Evolutionary conservation across 2,888 invertebrate species (phyloP).

Genomic region (Carcina quercana): DNA sequence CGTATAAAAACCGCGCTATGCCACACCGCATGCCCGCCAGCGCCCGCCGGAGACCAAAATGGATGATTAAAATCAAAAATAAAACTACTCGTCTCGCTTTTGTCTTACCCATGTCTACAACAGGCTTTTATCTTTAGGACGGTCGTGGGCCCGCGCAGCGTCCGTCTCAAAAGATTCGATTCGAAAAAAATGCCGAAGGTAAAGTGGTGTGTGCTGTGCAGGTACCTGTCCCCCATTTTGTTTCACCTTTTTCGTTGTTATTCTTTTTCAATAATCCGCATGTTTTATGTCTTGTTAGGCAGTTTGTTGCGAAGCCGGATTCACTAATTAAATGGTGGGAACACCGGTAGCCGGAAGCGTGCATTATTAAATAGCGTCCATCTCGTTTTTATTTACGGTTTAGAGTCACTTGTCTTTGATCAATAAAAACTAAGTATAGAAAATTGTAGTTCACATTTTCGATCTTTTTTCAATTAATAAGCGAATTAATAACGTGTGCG

Average conservation of each 20-base stretch:
- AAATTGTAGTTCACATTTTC: background rate
- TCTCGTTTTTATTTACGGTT: constrained; percentile 3
- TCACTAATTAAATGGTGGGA: constrained; percentile 51
- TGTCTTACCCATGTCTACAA: constrained; percentile 69
- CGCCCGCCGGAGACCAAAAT: constrained; percentile 40
- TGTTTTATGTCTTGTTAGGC: constrained; percentile 65
- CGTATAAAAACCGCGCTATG: constrained; percentile 40
- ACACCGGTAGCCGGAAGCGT: constrained; percentile 49
- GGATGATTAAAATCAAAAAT: constrained; percentile 61
- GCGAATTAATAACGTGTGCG: constrained; percentile 20
- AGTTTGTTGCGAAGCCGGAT: constrained; percentile 50
- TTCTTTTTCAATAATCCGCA: constrained; percentile 64
- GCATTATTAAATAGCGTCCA: constrained; percentile 20
- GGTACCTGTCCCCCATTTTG: constrained; percentile 62
- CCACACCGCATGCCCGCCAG: too few relatives aligned
- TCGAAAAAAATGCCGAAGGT: constrained; percentile 35
- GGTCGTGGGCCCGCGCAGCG: constrained; percentile 37
- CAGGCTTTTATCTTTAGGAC: constrained; percentile 53
- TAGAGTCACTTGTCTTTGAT: background rate
- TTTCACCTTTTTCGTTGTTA: constrained; percentile 46
- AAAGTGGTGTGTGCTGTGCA: constrained; percentile 55
- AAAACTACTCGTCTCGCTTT: constrained; percentile 57
- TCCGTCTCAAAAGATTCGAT: too few relatives aligned
- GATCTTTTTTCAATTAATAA: background rate
- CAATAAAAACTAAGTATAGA: background rate